Conservation (phyloP, 2,113 vertebrate genomes). For the Mesocricetus auratus region DNA sequence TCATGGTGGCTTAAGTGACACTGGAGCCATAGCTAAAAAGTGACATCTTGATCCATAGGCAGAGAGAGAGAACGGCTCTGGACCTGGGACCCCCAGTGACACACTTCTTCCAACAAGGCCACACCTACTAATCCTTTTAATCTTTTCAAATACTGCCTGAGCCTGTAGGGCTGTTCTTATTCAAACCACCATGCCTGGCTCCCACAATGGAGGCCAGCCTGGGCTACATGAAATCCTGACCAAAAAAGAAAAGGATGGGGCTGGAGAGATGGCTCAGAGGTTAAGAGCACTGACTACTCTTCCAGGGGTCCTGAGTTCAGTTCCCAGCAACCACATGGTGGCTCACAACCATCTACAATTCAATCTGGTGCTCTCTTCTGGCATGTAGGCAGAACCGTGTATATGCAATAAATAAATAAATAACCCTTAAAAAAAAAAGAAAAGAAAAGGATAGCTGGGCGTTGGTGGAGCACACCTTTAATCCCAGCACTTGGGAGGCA, state of each 20-base stretch:
- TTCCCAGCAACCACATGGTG: no score
- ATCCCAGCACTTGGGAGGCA: no score
- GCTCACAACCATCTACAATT: no score
- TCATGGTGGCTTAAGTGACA: neutral
- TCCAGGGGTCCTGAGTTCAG: no score
- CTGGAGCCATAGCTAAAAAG: neutral
- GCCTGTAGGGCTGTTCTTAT: neutral
- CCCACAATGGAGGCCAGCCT: neutral
- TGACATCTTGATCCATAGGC: neutral
- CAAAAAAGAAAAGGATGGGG: neutral
- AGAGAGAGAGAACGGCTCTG: neutral
- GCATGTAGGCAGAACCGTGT: no score
- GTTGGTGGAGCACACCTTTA: no score
- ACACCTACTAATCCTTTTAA: neutral
- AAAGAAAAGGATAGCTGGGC: no score
- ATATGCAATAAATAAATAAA: no score
- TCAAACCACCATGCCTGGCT: neutral
- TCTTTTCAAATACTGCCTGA: neutral
- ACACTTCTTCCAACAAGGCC: neutral
- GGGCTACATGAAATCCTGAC: neutral
- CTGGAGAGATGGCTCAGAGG: no score
- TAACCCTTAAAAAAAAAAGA: no score
- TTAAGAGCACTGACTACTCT: no score
- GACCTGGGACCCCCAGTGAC: neutral
- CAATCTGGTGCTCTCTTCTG: no score